Percentiles rank a stretch among this genome's conserved stretches.
Evolutionary conservation across 2,797 vertebrate genomes (phyloP).

Genomic region (Poeciliopsis turneri): DNA sequence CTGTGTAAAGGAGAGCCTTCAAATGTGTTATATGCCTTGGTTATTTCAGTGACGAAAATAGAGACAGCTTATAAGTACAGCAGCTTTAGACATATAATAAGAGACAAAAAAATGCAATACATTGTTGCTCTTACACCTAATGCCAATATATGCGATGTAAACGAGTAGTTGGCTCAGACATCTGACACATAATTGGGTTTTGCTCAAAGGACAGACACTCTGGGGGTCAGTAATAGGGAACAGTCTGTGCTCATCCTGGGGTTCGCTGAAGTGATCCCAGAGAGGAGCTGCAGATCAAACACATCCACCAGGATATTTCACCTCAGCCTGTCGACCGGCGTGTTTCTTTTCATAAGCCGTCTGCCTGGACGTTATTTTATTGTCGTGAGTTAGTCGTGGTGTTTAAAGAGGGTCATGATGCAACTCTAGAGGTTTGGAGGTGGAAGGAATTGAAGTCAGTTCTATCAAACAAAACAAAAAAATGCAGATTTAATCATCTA

Average conservation of each 20-base stretch:
- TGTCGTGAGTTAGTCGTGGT: not conserved
- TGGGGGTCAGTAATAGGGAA: slow-evolving; percentile 36
- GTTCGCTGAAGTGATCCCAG: slow-evolving; percentile 6
- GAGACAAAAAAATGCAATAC: slow-evolving; percentile 3
- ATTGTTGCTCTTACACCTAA: slow-evolving; percentile 16
- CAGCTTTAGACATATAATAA: slow-evolving; percentile 9
- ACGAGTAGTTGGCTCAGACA: slow-evolving; percentile 22
- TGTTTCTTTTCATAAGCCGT: not conserved
- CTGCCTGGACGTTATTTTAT: not conserved
- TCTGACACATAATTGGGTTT: slow-evolving; percentile 59
- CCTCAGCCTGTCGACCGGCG: not conserved
- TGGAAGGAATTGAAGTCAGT: not conserved
- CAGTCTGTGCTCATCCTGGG: slow-evolving; percentile 27
- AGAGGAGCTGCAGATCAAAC: slow-evolving; percentile 1
- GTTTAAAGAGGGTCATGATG: not conserved
- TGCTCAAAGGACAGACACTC: slow-evolving; percentile 30
- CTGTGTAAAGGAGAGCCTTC: not conserved
- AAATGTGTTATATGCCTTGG: not conserved
- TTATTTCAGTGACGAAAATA: slow-evolving; percentile 22
- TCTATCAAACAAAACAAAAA: not conserved
- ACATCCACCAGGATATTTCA: slow-evolving; percentile 14
- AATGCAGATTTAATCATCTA: not conserved
- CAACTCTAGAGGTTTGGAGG: not conserved
- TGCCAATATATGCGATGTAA: slow-evolving; percentile 38
- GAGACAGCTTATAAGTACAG: slow-evolving; percentile 9